These are phyloP conservation scores for Antheraea assamensis DNA, from an alignment of 2,888 invertebrate genomes.

Conservation along the genomic window DNA sequence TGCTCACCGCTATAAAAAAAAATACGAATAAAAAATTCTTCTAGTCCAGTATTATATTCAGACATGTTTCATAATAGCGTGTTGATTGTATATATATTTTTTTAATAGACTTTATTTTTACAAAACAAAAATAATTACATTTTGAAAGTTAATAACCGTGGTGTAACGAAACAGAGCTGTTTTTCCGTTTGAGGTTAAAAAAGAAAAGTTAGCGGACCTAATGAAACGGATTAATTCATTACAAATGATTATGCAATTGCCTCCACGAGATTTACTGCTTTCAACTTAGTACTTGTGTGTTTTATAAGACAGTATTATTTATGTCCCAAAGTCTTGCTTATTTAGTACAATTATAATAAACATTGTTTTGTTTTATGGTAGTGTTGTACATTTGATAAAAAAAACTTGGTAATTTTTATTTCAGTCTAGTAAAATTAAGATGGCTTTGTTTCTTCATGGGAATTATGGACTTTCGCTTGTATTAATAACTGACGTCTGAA, in stretches of 20 bases:
- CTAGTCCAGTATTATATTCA: no score
- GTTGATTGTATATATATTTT: background rate
- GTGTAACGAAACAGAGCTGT: conserved; percentile 5
- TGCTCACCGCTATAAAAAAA: no score
- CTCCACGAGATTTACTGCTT: conserved; percentile 20
- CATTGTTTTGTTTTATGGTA: no score
- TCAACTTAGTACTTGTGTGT: background rate
- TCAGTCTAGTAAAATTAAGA: no score
- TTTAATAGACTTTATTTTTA: conserved; percentile 1
- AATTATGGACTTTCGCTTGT: no score
- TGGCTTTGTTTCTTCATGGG: no score
- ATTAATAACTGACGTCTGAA: no score
- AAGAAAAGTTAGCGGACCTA: conserved; percentile 52
- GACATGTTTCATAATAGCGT: background rate
- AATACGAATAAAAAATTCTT: no score
- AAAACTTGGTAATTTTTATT: no score
- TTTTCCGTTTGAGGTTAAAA: conserved; percentile 31
- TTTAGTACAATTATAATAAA: no score
- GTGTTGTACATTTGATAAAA: no score
- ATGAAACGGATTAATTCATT: conserved; percentile 46
- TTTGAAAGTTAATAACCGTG: conserved; percentile 15
- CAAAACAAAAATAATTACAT: background rate
- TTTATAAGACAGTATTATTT: background rate
- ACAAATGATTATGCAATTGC: conserved; percentile 48
- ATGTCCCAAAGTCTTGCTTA: background rate